Conservation (phyloP, 2,113 vertebrate genomes). For the Acrocephalus arundinaceus region DNA sequence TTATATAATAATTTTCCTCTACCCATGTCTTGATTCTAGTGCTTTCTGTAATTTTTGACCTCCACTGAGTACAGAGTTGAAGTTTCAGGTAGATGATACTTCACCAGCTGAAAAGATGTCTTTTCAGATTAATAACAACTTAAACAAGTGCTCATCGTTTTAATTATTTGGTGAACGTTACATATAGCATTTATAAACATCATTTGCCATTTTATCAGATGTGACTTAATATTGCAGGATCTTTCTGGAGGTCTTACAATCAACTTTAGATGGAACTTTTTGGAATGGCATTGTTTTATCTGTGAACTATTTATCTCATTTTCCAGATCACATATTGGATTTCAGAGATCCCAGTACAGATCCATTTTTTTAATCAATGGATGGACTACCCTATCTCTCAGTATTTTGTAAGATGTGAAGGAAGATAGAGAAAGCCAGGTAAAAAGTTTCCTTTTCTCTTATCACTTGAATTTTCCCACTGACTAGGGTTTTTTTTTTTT, state of each 20-base stretch:
- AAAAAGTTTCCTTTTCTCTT: not conserved
- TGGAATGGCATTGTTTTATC: not conserved
- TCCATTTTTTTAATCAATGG: accelerated
- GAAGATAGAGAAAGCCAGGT: not conserved
- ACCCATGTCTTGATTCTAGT: not conserved
- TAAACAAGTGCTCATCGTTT: not conserved
- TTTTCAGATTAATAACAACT: not conserved
- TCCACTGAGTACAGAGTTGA: not conserved
- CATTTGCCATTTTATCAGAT: not conserved
- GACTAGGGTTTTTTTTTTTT: not conserved
- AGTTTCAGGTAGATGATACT: not conserved
- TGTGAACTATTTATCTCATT: not conserved
- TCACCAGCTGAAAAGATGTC: not conserved
- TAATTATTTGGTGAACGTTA: not conserved
- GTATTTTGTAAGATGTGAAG: not conserved
- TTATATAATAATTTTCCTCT: not conserved
- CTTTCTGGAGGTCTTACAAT: not conserved
- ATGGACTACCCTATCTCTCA: not conserved
- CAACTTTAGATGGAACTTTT: not conserved
- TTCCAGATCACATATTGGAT: not conserved
- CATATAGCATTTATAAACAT: not conserved
- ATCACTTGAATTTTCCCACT: not conserved
- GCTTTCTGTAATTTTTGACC: not conserved
- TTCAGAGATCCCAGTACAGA: not conserved
- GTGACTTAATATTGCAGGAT: not conserved